Evolutionary conservation across 2,888 invertebrate species (phyloP), one percentile per base, ranked within the genome.

Genomic region (Unio delphinus): DNA sequence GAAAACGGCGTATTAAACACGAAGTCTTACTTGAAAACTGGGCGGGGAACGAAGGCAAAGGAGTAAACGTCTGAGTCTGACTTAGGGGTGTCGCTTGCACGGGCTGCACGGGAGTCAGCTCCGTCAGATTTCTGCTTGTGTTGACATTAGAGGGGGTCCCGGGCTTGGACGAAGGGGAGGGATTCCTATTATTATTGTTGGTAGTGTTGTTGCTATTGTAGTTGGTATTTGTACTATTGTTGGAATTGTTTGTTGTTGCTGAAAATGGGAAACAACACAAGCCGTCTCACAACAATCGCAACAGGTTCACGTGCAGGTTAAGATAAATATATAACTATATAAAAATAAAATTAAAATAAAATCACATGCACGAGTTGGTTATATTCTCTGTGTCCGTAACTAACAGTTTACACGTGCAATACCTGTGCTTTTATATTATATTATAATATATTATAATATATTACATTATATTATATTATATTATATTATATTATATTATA

Each of bases 21-120:
- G 34, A 26, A 26, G 28, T 61, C 77, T 77, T 77, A 77, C 77
- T 77, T 77, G 77, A 75, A 63, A 77, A 77, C 67, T 77, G 77
- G 72, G 77, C 71, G 73, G 77, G 75, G 65, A 77, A 77, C 54
- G 77, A 77, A 55, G 77, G 77, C 70, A 77, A 72, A 18, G 77
- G 73, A 56, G 77, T 77, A 62, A 75, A 77, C 54, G 73, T 73
- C 70, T 77, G 77, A 65, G 70, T 67, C 45, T 45, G 45, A 45
- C 45, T 45, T 45, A 45, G 15, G 45, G 45, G 45, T 45, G 45
- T 45, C 45, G 45, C 45, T 55, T 68, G 58, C 15, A 73, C 65
- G 5, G 77, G 72, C 61, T 75, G 77, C 55, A 77, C 74, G 34
- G 77, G 77, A 62, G 74, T 74, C 71, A 77, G 67, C 68, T 75